Base-by-base conservation (phyloP, 2,797 vertebrate genomes). In the Lophotriccus pileatus region DNA sequence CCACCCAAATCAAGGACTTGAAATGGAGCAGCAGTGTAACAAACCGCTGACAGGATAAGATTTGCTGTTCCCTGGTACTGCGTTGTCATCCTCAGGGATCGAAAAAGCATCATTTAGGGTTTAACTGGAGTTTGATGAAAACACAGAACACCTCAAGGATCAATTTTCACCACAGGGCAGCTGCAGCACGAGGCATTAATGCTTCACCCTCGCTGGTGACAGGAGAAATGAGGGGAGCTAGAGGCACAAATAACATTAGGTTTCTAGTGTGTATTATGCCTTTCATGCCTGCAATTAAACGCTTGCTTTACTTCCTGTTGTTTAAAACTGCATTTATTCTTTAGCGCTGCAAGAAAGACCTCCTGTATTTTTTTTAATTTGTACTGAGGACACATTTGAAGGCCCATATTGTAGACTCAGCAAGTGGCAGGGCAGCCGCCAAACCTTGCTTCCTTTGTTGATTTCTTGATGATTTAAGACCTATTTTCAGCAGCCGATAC, bases 221-320 rank as follows among this genome's bases (percentile, higher is more conserved):
- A 95, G 88, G 41, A 89, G 87, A 90, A 81, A 90, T 0, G 9
- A 1, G 0, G 94, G 83, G 82, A 96, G 82, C 95, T 85, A 75
- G 27, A 92, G 84, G 94, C 87, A 95, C 83, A 92, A 96, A 95
- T 85, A 95, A 95, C 15, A 11, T 85, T 67, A 87, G 68, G 43
- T 59, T 92, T 84, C 70, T 44, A 92, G 62, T 8, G 28, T 87
- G 86, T 80, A 91, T 93, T 95, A 94, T 87, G 78, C 77, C 85
- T 95, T 90, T 94, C 89, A 58, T 81, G 87, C 72, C 84, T 50
- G 66, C 94, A 96, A 96, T 96, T 93, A 97, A 96, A 88, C 2
- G n/a, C 74, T 96, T 88, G 63, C 88, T 94, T 93, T 95, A 92
- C 93, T 96, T 97, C 94, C 96, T 95, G 95, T 95, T 92, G 95